Conservation (phyloP, 2,113 vertebrate genomes). For the Dermatemys mawii region DNA sequence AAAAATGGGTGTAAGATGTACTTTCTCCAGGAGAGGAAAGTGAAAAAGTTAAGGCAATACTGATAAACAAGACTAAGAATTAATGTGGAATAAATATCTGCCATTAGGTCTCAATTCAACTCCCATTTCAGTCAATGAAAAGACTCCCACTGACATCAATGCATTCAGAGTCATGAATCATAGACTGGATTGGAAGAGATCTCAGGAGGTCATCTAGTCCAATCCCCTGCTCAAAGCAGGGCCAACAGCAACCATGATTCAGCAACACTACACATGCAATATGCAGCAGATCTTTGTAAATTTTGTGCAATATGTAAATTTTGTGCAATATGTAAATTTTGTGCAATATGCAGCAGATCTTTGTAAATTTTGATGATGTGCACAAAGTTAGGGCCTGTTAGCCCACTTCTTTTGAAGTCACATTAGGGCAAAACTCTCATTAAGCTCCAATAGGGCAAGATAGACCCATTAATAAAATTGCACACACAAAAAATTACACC, state of each 20-base stretch:
- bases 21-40: background rate
- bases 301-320: no score
- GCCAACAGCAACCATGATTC: no score
- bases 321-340: no score
- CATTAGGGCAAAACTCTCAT: background rate
- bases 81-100: background rate
- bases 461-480: rapidly evolving
- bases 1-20: background rate
- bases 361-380: background rate
- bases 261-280: background rate
- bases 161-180: background rate
- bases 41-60: background rate
- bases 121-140: background rate
- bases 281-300: rapidly evolving
- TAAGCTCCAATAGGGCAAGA: background rate
- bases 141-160: background rate
- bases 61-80: background rate
- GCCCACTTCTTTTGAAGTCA: background rate
- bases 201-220: no score
- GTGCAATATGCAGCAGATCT: rapidly evolving
- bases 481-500: rapidly evolving
- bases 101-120: background rate
- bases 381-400: background rate
- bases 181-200: no score
- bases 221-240: no score